Base-by-base conservation (phyloP, 2,113 vertebrate genomes). In the Microcebus tavaratra region DNA sequence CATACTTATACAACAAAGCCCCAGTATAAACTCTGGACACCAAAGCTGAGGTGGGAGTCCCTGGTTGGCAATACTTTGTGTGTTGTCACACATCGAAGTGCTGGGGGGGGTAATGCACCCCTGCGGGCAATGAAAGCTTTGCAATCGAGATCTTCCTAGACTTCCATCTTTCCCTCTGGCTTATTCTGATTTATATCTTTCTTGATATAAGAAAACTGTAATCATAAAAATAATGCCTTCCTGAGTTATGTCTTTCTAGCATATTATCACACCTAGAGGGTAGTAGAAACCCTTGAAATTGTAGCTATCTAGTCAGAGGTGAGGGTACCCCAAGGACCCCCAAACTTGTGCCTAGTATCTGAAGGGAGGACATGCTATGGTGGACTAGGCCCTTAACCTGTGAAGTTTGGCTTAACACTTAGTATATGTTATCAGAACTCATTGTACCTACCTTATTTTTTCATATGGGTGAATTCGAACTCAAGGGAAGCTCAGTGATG, bases 241-340 rank as follows among this genome's bases (percentile, higher is more conserved):
- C 34, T 90, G 27, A 91, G 14, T 86, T 61, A 50, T 55, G 11
- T 88, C 55, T 80, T 85, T 57, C 23, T 20, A 93, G 18, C 20
- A 2, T 79, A 53, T 83, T 45, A 73, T 18, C 75, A 53, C 59
- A 80, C 29, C 12, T 21, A 63, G 15, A 14, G 23, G 8, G 7
- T 83, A 23, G 9, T 20, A 7, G 7, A 2, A 53, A 14, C 23
- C 6, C 29, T 17, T 80, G 55, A 68, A 27, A 57, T 55, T 80
- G 10, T 85, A 88, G 17, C 50, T 6, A 81, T 6, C 21, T 88
- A 25, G 3, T 88, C 20, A 65, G 21, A 89, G 85, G 50, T 13
- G 8, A 68, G 7, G 2, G 3, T n/a, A 12, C 3, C 20, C 20
- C 10, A 5, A 67, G 3, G 55, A 67, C 13, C 8, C 14, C 42